Evolutionary conservation across 1,140 invertebrate genomes (phyloP).

Genomic region (Campoletis sonorensis): DNA sequence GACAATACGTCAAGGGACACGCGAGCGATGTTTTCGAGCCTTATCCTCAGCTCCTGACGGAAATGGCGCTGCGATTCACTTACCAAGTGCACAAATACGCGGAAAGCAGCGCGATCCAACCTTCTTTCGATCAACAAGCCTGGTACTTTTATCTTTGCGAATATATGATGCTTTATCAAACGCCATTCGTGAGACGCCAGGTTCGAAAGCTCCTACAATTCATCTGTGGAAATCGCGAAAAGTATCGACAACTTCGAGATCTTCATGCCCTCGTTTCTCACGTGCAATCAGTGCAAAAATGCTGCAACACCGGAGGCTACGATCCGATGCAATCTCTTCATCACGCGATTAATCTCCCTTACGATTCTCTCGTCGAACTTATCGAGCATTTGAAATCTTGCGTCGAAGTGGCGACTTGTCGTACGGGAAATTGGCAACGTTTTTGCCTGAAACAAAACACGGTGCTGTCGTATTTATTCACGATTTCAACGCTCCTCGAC

Average conservation of each 20-base stretch:
- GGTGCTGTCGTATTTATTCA: slow-evolving; percentile 77
- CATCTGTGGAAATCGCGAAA: slow-evolving; percentile 96
- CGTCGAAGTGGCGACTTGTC: slow-evolving; percentile 91
- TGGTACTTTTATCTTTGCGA: slow-evolving; percentile 94
- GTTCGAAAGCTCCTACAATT: slow-evolving; percentile 93
- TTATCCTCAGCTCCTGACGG: slow-evolving; percentile 94
- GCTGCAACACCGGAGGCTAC: slow-evolving; percentile 80
- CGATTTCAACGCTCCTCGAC: slow-evolving; percentile 82
- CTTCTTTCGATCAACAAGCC: slow-evolving; percentile 78
- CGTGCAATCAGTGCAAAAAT: slow-evolving; percentile 80
- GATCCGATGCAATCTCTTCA: slow-evolving; percentile 75
- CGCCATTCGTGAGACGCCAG: slow-evolving; percentile 86
- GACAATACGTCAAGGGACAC: slow-evolving; percentile 94
- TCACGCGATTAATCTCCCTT: slow-evolving; percentile 81
- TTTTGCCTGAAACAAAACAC: slow-evolving; percentile 90
- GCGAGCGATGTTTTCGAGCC: slow-evolving; percentile 95
- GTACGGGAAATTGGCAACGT: slow-evolving; percentile 97
- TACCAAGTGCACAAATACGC: slow-evolving; percentile 93
- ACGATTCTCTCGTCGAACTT: slow-evolving; percentile 93
- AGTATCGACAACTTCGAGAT: slow-evolving; percentile 95
- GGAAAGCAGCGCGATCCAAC: slow-evolving; percentile 77
- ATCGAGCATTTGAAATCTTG: slow-evolving; percentile 97
- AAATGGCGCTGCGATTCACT: slow-evolving; percentile 94
- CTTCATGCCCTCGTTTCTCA: slow-evolving; percentile 92
- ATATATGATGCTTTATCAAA: slow-evolving; percentile 96